A percentile compares a stretch with the other conserved stretches of the same genome.
These are phyloP conservation scores for Sarcophaga variegata DNA, from an alignment of 2,888 invertebrate genomes.

Conservation along the genomic window DNA sequence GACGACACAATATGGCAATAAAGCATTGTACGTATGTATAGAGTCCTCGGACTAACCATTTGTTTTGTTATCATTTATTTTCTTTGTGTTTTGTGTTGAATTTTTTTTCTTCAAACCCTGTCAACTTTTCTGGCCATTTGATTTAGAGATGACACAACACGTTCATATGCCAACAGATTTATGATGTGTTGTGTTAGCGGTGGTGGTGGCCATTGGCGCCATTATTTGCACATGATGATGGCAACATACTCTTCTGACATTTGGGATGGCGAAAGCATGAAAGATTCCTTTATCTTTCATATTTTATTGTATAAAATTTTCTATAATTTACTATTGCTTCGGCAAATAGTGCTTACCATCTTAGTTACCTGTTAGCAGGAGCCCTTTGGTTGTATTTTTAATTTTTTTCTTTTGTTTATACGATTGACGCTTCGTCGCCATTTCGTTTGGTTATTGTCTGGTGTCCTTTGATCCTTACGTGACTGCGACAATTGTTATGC, in stretches of 20 bases:
- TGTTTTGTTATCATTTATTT: constrained; percentile 42
- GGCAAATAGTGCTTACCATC: constrained; percentile 30
- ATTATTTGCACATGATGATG: not conserved
- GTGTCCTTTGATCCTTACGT: constrained; percentile 74
- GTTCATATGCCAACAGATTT: constrained; percentile 36
- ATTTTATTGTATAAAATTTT: not conserved
- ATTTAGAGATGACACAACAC: constrained; percentile 53
- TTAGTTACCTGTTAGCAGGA: constrained; percentile 31
- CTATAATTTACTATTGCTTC: not conserved
- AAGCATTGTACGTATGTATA: constrained; percentile 38
- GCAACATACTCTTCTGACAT: not conserved
- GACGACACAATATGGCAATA: constrained; percentile 22
- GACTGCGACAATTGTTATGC: constrained; percentile 74
- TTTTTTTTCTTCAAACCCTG: not conserved
- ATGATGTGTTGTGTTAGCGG: not conserved
- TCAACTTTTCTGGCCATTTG: constrained; percentile 42
- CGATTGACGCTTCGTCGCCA: constrained; percentile 38
- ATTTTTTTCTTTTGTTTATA: constrained; percentile 33
- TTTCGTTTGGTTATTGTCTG: constrained; percentile 47
- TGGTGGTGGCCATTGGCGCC: not conserved
- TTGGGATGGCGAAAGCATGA: not conserved
- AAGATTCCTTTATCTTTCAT: not conserved
- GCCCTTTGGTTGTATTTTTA: constrained; percentile 8
- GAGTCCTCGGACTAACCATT: constrained; percentile 17
- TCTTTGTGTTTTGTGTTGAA: constrained; percentile 6